Conservation (phyloP, 2,113 vertebrate species). For the Psittacula cyanocephala region DNA sequence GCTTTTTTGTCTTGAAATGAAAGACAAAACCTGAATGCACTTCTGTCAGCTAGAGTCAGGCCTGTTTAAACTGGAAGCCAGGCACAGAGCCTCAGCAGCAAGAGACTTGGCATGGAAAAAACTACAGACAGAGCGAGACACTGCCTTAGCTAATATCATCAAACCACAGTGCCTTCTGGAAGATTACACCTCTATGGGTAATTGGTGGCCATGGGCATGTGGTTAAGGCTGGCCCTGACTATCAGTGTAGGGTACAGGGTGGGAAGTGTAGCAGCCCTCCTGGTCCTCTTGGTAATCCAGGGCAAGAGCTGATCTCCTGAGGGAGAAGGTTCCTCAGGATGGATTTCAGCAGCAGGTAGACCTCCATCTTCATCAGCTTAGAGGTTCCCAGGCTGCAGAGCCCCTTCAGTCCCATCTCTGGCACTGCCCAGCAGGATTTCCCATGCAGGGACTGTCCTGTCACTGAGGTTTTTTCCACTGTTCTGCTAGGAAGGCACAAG, state of each 20-base stretch:
- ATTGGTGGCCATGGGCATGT: neutral
- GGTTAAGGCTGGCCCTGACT: neutral
- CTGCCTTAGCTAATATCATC: neutral
- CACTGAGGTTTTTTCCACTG: neutral
- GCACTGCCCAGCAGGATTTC: neutral
- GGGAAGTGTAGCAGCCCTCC: neutral
- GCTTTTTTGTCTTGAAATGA: neutral
- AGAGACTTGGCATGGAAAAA: neutral
- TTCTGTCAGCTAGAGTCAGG: neutral
- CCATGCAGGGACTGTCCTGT: neutral
- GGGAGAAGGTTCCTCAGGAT: neutral
- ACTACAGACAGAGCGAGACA: neutral
- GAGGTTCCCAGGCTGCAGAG: neutral
- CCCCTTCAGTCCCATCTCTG: neutral
- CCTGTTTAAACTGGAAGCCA: neutral
- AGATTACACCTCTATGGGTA: neutral
- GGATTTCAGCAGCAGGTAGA: neutral
- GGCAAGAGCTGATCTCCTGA: neutral
- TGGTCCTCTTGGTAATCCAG: rapidly evolving
- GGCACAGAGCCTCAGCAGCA: neutral
- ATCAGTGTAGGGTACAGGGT: no score
- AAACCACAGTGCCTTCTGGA: neutral
- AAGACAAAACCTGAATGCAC: neutral
- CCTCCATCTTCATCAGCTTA: neutral
- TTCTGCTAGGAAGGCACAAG: neutral